These are phyloP conservation scores for Nematopogon swammerdamellus DNA, from an alignment of 2,888 invertebrate genomes.

Conservation along the genomic window DNA sequence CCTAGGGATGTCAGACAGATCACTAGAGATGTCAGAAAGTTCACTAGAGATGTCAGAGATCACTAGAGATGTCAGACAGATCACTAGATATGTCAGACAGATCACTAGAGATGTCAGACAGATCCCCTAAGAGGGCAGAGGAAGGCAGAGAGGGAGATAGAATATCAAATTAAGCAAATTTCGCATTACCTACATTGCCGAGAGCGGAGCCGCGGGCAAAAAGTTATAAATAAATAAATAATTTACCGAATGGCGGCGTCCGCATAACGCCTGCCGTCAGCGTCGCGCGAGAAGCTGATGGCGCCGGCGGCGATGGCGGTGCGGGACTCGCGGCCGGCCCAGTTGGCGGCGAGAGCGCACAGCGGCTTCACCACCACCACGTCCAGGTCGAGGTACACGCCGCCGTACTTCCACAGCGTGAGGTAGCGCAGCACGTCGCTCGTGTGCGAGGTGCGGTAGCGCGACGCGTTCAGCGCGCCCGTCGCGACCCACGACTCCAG, in stretches of 20 bases:
- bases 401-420: slow-evolving; percentile 72
- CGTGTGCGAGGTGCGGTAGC: slow-evolving; percentile 58
- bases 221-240: too few species aligned
- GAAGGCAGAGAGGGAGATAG: too few species aligned
- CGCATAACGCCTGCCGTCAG: slow-evolving; percentile 19
- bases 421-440: slow-evolving; percentile 64
- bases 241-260: slow-evolving; percentile 17
- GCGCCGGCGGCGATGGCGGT: slow-evolving; percentile 63
- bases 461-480: slow-evolving; percentile 43
- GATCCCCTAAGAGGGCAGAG: too few species aligned
- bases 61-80: too few species aligned
- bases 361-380: slow-evolving; percentile 63
- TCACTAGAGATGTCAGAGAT: too few species aligned
- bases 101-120: too few species aligned
- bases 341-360: slow-evolving; percentile 52
- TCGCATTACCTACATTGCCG: too few species aligned
- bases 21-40: too few species aligned
- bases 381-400: slow-evolving; percentile 74
- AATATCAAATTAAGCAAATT: too few species aligned
- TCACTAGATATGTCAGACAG: too few species aligned
- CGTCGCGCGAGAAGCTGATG: slow-evolving; percentile 50
- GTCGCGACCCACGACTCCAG: slow-evolving; percentile 50
- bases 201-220: too few species aligned
- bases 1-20: too few species aligned
- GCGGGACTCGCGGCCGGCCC: slow-evolving; percentile 59